A percentile compares a stretch with the other conserved stretches of the same genome.
phyloP scores from a whole-genome alignment of 1,140 invertebrate species.

The Heterodera schachtii region DNA sequence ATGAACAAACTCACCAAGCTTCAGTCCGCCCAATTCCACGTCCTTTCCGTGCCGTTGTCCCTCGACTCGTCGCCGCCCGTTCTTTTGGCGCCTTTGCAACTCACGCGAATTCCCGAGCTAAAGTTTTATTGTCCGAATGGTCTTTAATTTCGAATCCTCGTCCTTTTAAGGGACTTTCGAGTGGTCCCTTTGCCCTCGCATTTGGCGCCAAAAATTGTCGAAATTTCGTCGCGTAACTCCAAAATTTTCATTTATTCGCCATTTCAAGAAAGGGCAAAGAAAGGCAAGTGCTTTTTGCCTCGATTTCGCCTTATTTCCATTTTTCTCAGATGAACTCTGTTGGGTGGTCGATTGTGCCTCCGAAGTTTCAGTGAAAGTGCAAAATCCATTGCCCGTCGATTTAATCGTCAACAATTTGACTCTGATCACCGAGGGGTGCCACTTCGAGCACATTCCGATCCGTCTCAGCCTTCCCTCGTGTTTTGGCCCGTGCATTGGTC shows the following conservation, averaged over 20 bases:
- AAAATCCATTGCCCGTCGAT: conserved; percentile 58
- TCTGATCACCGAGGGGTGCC: conserved; percentile 52
- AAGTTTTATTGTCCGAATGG: conserved; percentile 40
- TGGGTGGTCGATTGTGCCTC: conserved; percentile 62
- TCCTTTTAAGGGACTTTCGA: conserved; percentile 50
- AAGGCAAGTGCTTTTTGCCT: conserved; percentile 38
- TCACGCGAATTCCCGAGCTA: conserved; percentile 60
- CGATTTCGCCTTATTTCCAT: conserved; percentile 8
- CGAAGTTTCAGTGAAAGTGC: conserved; percentile 55
- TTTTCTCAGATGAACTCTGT: conserved; percentile 35
- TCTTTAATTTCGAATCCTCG: conserved; percentile 4
- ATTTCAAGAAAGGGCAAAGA: conserved; percentile 53
- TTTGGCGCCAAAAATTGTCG: conserved; percentile 54
- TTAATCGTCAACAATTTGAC: conserved; percentile 53
- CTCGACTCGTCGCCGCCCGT: conserved; percentile 42
- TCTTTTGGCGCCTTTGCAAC: conserved; percentile 59
- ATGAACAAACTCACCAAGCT: conserved; percentile 46
- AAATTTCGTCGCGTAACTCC: conserved; percentile 28
- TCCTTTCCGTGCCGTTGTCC: conserved; percentile 49
- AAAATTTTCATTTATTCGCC: conserved; percentile 65
- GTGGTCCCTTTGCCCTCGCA: conserved; percentile 54
- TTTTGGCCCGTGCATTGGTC: conserved; percentile 23
- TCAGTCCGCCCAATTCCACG: conserved; percentile 38
- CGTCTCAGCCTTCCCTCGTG: conserved; percentile 55
- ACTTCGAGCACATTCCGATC: conserved; percentile 53